These are phyloP conservation scores for Thereva unica DNA, from an alignment of 2,888 invertebrate species.

Conservation along the genomic window DNA sequence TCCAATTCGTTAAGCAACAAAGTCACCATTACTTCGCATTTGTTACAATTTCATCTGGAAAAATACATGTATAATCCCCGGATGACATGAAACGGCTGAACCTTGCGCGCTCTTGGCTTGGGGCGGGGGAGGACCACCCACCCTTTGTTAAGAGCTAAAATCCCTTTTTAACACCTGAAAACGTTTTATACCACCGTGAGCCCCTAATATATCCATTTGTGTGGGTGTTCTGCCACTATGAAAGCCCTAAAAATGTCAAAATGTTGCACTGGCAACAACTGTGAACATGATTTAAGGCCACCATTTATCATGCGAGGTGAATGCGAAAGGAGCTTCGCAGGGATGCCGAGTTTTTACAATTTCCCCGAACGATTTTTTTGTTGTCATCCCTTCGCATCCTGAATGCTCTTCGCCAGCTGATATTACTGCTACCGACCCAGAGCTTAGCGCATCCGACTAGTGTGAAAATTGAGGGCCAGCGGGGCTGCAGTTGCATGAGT, in stretches of 20 bases:
- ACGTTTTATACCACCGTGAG: slow-evolving; percentile 22
- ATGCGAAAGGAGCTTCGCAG: slow-evolving; percentile 30
- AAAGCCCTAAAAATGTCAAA: slow-evolving; percentile 37
- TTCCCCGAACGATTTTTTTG: not conserved
- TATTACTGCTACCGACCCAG: too few species aligned
- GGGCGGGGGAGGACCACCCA: not conserved
- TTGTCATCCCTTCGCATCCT: too few species aligned
- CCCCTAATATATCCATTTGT: slow-evolving; percentile 23
- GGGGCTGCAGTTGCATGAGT: too few species aligned
- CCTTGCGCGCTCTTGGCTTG: not conserved
- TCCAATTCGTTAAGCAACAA: slow-evolving; percentile 19
- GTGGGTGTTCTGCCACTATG: slow-evolving; percentile 17
- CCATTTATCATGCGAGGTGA: slow-evolving; percentile 37
- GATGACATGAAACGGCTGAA: not conserved
- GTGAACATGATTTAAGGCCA: slow-evolving; percentile 38
- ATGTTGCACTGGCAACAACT: slow-evolving; percentile 39
- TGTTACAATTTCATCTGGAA: slow-evolving; percentile 16
- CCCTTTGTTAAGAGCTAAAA: slow-evolving; percentile 25
- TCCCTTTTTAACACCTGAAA: slow-evolving; percentile 32
- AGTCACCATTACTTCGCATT: slow-evolving; percentile 9
- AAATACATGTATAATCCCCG: slow-evolving; percentile 6
- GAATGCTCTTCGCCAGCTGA: too few species aligned
- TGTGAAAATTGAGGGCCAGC: too few species aligned
- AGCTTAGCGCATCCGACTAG: too few species aligned
- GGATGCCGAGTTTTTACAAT: slow-evolving; percentile 14